Evolutionary conservation across 2,797 vertebrate species (phyloP).

Genomic region (Gymnodraco acuticeps): DNA sequence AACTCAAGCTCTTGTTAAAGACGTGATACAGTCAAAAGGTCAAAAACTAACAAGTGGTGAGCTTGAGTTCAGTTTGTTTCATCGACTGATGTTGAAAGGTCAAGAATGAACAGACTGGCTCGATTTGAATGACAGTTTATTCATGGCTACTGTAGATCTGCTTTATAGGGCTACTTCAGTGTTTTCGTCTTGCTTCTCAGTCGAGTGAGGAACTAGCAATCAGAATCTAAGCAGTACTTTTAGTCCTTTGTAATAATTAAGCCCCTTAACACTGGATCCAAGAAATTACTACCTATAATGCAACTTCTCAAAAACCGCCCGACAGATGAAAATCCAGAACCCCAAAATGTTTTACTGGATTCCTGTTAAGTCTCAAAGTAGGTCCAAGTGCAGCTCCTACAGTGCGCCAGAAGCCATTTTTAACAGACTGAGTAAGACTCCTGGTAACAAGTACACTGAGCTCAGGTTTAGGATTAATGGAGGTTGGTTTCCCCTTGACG

Average conservation of each 20-base stretch:
- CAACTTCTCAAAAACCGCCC: not conserved
- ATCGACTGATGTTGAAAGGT: not conserved
- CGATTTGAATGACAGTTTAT: not conserved
- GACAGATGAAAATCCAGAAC: no score
- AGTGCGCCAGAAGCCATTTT: not conserved
- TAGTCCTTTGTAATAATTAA: not conserved
- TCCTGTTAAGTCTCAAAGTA: not conserved
- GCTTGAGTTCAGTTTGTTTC: not conserved
- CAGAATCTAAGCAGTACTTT: not conserved
- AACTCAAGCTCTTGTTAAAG: not conserved
- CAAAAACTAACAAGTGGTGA: not conserved
- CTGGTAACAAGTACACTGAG: not conserved
- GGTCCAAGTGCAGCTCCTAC: not conserved
- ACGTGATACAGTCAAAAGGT: not conserved
- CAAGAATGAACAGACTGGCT: not conserved
- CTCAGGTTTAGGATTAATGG: not conserved
- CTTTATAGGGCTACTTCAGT: conserved; percentile 4
- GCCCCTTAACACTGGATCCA: not conserved
- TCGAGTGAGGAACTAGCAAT: not conserved
- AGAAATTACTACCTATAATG: not conserved
- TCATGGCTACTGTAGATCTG: not conserved
- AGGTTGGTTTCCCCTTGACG: not conserved
- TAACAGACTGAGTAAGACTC: not conserved
- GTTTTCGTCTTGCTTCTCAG: not conserved
- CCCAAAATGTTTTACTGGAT: not conserved